phyloP scores from a whole-genome alignment of 2,888 invertebrate genomes.

The Fissipunctia ypsillon region DNA sequence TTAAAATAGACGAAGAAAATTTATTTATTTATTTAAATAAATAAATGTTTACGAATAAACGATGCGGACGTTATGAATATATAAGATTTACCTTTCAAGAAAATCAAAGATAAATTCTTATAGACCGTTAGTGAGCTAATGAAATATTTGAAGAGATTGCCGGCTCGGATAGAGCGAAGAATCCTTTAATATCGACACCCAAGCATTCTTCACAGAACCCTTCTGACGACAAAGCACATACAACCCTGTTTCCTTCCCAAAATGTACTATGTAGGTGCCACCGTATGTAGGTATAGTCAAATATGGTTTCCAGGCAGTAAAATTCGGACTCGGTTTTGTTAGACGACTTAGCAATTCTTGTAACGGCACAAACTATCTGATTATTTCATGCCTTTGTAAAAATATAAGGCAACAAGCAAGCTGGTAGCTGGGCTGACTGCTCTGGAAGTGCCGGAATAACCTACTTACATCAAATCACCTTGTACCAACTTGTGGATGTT shows the following conservation, averaged over 20 bases:
- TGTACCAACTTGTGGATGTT: background rate
- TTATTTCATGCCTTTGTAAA: background rate
- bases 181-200: conserved; percentile 39
- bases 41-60: background rate
- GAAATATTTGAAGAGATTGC: conserved; percentile 37
- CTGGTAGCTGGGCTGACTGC: background rate
- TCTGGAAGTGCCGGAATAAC: background rate
- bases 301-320: background rate
- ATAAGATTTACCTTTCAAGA: background rate
- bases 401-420: background rate
- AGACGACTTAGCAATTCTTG: background rate
- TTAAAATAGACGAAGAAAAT: background rate
- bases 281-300: background rate
- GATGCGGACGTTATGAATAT: background rate
- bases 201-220: conserved; percentile 9
- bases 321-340: background rate
- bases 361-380: too few relatives aligned
- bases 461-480: background rate
- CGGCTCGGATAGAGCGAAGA: background rate
- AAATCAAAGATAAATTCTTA: conserved; percentile 11
- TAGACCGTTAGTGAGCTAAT: conserved; percentile 20
- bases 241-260: background rate
- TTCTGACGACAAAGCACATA: background rate
- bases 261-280: too few relatives aligned
- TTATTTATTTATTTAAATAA: too few relatives aligned